These are phyloP conservation scores for Mastigias papua DNA, from an alignment of 30 jellyfish, hydroid and myxozoan species.

Conservation along the genomic window DNA sequence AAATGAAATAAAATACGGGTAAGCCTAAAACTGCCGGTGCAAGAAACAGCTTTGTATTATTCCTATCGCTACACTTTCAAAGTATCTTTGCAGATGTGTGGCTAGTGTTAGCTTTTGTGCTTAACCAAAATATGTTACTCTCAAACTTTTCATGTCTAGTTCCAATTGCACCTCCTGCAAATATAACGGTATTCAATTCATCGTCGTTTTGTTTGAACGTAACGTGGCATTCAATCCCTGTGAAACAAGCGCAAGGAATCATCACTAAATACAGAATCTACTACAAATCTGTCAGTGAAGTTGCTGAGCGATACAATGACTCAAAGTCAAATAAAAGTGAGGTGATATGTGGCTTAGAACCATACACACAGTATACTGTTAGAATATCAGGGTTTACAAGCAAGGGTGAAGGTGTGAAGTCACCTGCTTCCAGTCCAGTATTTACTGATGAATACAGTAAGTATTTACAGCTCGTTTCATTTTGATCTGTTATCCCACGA, in stretches of 20 bases:
- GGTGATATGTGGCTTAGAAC: slow-evolving; percentile 41
- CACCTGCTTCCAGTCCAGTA: slow-evolving; percentile 3
- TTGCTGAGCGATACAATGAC: not conserved
- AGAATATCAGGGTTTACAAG: slow-evolving; percentile 52
- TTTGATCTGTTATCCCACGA: too few species aligned
- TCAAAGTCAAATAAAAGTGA: slow-evolving; percentile 8
- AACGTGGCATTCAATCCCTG: slow-evolving; percentile 54
- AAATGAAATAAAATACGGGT: too few species aligned
- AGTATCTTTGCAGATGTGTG: too few species aligned
- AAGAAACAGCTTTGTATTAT: too few species aligned
- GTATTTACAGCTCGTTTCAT: too few species aligned
- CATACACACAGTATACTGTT: slow-evolving; percentile 28
- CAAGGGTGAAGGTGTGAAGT: slow-evolving; percentile 35
- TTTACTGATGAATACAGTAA: slow-evolving; percentile 57
- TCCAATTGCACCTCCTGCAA: slow-evolving; percentile 49
- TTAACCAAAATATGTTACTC: too few species aligned
- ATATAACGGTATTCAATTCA: slow-evolving; percentile 1
- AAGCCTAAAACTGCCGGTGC: too few species aligned
- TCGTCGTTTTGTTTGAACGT: slow-evolving; percentile 37
- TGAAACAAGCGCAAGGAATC: slow-evolving; percentile 40
- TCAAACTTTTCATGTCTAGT: too few species aligned
- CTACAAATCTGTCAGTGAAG: slow-evolving; percentile 11
- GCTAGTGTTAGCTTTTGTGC: too few species aligned
- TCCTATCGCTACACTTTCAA: too few species aligned
- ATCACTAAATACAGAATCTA: slow-evolving; percentile 33